phyloP scores from a whole-genome alignment of 2,797 vertebrate genomes.

The Leptodactylus fallax region DNA sequence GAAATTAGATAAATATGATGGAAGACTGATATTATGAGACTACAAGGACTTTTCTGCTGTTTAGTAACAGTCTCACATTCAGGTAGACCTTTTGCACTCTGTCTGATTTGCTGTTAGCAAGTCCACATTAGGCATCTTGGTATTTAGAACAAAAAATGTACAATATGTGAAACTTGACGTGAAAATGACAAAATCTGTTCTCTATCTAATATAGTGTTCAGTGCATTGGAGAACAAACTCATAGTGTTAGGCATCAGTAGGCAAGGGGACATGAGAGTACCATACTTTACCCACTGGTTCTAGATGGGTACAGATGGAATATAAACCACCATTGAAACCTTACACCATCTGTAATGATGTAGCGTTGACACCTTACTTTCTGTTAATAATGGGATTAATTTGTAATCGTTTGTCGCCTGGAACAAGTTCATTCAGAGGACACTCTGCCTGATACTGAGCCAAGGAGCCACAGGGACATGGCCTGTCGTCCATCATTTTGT shows the following conservation, averaged over 20 bases:
- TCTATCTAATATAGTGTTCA: background rate
- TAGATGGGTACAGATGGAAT: background rate
- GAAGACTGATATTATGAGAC: background rate
- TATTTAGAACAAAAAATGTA: background rate
- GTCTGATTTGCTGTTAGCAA: background rate
- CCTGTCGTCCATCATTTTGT: background rate
- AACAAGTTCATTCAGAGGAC: conserved; percentile 45
- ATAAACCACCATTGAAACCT: background rate
- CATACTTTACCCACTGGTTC: background rate
- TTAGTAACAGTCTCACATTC: background rate
- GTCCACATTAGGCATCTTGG: background rate
- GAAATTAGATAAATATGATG: conserved; percentile 18
- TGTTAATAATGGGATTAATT: conserved; percentile 26
- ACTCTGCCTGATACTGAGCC: background rate
- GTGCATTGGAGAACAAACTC: background rate
- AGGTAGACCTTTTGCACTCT: background rate
- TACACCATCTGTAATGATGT: background rate
- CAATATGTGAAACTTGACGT: background rate
- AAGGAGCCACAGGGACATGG: background rate
- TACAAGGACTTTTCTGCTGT: background rate
- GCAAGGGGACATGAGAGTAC: background rate
- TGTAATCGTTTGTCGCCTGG: background rate
- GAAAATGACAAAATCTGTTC: background rate
- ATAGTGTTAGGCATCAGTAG: background rate
- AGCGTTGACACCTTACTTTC: conserved; percentile 20